Evolutionary conservation across 2,797 vertebrate species (phyloP).

Genomic region (Ctenosaura bakeri): DNA sequence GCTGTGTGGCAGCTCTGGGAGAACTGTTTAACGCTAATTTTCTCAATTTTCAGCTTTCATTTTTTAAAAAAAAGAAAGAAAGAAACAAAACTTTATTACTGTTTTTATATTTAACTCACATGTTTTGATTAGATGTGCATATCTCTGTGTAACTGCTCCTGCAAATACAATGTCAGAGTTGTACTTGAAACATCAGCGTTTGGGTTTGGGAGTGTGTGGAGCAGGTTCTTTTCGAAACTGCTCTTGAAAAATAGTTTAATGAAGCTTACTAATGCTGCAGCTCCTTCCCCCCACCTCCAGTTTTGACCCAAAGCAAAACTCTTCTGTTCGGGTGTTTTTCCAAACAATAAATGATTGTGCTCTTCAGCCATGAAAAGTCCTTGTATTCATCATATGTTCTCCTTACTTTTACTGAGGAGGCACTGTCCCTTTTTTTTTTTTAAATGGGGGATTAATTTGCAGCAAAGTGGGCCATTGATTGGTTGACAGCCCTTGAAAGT

Average conservation of each 20-base stretch:
- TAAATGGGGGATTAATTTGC: constrained; percentile 16
- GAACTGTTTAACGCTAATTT: constrained; percentile 84
- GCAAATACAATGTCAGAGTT: constrained; percentile 12
- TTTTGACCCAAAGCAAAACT: neutral
- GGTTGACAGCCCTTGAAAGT: constrained; percentile 32
- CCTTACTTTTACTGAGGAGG: neutral
- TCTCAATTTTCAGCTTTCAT: constrained; percentile 83
- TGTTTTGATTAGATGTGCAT: constrained; percentile 77
- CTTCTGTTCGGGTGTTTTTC: neutral
- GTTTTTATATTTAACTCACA: constrained; percentile 74
- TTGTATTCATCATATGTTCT: neutral
- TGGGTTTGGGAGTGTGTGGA: neutral
- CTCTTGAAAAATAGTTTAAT: neutral
- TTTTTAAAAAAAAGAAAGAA: constrained; percentile 33
- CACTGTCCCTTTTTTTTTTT: neutral
- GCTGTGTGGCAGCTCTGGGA: constrained; percentile 80
- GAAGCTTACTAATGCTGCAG: neutral
- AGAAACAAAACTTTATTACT: constrained; percentile 66
- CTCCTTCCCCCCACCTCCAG: neutral
- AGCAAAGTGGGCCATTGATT: constrained; percentile 18
- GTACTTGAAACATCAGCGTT: neutral
- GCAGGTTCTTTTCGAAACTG: neutral
- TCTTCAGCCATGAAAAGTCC: neutral
- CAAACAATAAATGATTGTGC: neutral
- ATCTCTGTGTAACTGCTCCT: constrained; percentile 19